Base-by-base conservation (phyloP, 1,140 invertebrate species). In the Zaprionus africanus region DNA sequence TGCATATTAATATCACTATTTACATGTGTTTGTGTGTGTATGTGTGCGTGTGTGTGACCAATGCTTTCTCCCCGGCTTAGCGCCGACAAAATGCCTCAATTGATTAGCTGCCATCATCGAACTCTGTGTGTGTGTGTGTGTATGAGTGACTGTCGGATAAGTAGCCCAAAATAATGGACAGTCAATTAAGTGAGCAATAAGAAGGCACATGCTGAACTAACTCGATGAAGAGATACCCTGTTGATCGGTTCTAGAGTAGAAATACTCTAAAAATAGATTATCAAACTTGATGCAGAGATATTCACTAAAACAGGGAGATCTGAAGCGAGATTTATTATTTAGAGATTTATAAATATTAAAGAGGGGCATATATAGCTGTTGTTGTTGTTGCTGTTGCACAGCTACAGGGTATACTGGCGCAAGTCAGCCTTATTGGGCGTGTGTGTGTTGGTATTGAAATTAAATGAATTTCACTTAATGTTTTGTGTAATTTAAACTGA, bases 401-500 rank as follows among this genome's bases (percentile, higher is more conserved):
- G 31, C 31, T 38, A 49, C 61, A 64, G 51, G 51, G 34, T 31
- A 65, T 56, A 28, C 38, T 1, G 3, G 4, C 24, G n/a, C 7
- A 7, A n/a, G 34, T 26, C 26, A 11, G 9, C 31, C 31, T 67
- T 57, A 70, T 64, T 70, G 26, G 51, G 54, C 36, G 36, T 15
- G 66, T 51, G 34, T 31, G 31, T 11, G 9, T 34, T 34, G 31
- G 31, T 34, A 34, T 41, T 43, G 53, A 38, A 65, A 77, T 73
- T 57, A 73, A 73, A 77, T 69, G 61, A 77, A 77, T 73, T 78
- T 74, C 38, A 59, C 58, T 63, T 67, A 59, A 74, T 68, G 59
- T 63, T 68, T 78, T 62, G 58, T 59, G 64, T 63, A 74, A 78
- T 78, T 78, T 78, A 68, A 78, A 64, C 71, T 54, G 71, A 78